These are phyloP conservation scores for Triplophysa tibetana DNA, from an alignment of 2,113 vertebrate species.

Conservation along the genomic window DNA sequence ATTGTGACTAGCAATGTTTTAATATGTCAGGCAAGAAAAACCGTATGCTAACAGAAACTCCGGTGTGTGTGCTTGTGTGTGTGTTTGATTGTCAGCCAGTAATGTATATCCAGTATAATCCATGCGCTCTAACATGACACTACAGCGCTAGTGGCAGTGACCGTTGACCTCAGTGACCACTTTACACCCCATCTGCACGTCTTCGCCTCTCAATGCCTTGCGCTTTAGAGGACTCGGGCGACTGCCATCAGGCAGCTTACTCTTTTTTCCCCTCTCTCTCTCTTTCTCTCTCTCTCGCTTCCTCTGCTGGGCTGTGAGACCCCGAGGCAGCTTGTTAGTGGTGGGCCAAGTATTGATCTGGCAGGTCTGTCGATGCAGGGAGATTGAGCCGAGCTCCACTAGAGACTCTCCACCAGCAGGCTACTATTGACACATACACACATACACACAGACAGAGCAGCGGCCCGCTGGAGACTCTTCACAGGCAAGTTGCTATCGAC, in stretches of 20 bases:
- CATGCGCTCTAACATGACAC: slow-evolving; percentile 39
- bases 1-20: too few relatives aligned
- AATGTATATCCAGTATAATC: slow-evolving; percentile 21
- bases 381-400: slow-evolving; percentile 99
- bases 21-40: too few relatives aligned
- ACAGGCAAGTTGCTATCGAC: slow-evolving; percentile 99
- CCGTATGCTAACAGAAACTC: not conserved
- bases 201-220: slow-evolving; percentile 19
- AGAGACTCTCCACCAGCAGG: slow-evolving; percentile 77
- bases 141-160: slow-evolving; percentile 41
- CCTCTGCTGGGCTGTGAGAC: slow-evolving; percentile 75
- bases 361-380: slow-evolving; percentile 98
- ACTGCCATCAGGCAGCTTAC: slow-evolving; percentile 25
- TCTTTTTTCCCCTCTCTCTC: slow-evolving; percentile 21
- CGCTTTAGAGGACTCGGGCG: slow-evolving; percentile 21
- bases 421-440: slow-evolving; percentile 46
- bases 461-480: slow-evolving; percentile 93
- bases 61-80: slow-evolving; percentile 12
- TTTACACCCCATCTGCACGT: slow-evolving; percentile 15
- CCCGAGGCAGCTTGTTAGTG: slow-evolving; percentile 99
- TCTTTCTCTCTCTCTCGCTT: slow-evolving; percentile 27
- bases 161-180: slow-evolving; percentile 38
- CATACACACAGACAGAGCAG: slow-evolving; percentile 88
- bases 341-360: slow-evolving; percentile 99
- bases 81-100: slow-evolving; percentile 7